Conservation (phyloP, 92 coral and sea anemone genomes). For the Pocillopora meandrina region DNA sequence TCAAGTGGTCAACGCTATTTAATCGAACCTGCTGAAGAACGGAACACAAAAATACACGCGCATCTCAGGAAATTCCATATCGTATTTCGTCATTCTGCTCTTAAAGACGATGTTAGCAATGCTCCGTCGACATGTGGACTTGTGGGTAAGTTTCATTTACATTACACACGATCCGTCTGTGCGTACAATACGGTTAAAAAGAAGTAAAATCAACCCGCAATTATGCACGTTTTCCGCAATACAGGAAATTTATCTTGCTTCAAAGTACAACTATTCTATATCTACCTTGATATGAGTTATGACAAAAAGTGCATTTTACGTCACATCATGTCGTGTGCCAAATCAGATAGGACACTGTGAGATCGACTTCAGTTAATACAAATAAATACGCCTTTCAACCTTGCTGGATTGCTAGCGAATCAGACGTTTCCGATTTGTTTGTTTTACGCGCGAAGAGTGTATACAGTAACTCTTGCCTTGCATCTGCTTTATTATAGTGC, state of each 20-base stretch:
- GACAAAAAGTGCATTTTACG: constrained; percentile 16
- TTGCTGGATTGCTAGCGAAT: not conserved
- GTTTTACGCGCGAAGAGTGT: not conserved
- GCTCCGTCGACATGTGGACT: constrained; percentile 68
- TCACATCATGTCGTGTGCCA: not conserved
- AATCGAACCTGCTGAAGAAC: constrained; percentile 59
- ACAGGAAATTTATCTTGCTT: not conserved
- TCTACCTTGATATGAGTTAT: not conserved
- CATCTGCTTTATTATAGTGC: not conserved
- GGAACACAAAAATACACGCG: constrained; percentile 30
- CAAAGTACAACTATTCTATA: not conserved
- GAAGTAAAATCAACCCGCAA: not conserved
- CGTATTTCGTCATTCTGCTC: constrained; percentile 72
- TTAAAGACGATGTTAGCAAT: constrained; percentile 31
- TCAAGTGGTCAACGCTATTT: constrained; percentile 75
- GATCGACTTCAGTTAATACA: constrained; percentile 15
- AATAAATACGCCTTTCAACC: not conserved
- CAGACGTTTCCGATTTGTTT: constrained; percentile 3
- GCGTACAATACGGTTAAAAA: not conserved
- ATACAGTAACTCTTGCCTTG: not conserved
- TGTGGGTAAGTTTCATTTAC: constrained; percentile 62
- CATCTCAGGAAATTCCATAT: constrained; percentile 82
- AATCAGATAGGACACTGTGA: constrained; percentile 15
- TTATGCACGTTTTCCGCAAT: not conserved
- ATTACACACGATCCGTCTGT: constrained; percentile 27